Evolutionary conservation across 2,888 invertebrate genomes (phyloP).

Genomic region (Hartigia nigra): DNA sequence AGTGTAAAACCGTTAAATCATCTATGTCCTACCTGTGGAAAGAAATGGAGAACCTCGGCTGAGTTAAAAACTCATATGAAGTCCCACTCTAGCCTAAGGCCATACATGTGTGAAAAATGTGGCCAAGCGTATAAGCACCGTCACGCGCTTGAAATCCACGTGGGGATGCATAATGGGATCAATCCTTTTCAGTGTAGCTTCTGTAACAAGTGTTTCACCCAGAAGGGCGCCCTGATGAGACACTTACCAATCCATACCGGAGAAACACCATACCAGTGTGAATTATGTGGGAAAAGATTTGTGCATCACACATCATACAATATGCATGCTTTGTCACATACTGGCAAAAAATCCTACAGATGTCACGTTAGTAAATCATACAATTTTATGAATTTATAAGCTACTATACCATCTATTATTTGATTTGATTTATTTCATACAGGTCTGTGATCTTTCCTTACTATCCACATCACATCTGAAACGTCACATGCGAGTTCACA

Average conservation of each 20-base stretch:
- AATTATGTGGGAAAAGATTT: slow-evolving; percentile 74
- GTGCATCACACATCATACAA: slow-evolving; percentile 78
- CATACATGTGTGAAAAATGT: slow-evolving; percentile 68
- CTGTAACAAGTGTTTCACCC: slow-evolving; percentile 73
- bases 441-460: slow-evolving; percentile 71
- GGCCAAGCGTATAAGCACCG: slow-evolving; percentile 74
- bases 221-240: slow-evolving; percentile 72
- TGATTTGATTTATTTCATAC: background rate
- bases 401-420: background rate
- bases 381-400: background rate
- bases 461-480: slow-evolving; percentile 76
- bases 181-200: slow-evolving; percentile 72
- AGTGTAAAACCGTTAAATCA: slow-evolving; percentile 40
- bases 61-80: slow-evolving; percentile 48
- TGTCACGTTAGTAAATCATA: slow-evolving; percentile 45
- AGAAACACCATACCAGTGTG: slow-evolving; percentile 73
- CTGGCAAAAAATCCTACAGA: slow-evolving; percentile 52
- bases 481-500: slow-evolving; percentile 76
- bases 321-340: slow-evolving; percentile 76
- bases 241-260: slow-evolving; percentile 74
- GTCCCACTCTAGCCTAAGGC: slow-evolving; percentile 48
- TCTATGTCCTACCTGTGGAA: slow-evolving; percentile 46
- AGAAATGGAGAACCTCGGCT: slow-evolving; percentile 44
- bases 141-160: slow-evolving; percentile 72
- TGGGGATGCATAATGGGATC: slow-evolving; percentile 72